Evolutionary conservation across 2,888 invertebrate species (phyloP), one percentile per base, ranked within the genome.

Genomic region (Drosophila diplacantha): DNA sequence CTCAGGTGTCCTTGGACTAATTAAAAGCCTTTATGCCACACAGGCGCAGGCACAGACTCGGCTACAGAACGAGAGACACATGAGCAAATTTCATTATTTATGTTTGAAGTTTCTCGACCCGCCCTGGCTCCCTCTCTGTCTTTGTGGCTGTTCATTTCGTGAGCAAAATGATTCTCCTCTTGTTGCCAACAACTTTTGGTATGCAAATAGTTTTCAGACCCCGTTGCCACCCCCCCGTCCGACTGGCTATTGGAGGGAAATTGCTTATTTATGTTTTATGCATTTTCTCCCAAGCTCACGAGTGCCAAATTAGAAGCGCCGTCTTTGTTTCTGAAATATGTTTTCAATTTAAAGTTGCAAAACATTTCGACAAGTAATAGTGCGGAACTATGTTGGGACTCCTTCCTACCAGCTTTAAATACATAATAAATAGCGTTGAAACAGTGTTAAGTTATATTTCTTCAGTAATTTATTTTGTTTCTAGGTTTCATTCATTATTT

Each of bases 331-430:
- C 50, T 53, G 46, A 76, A 81, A 78, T 79, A 78, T 81, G 81
- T 71, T 79, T 78, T 76, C 71, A 75, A 79, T 79, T 78, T 74
- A 79, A 78, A 81, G 67, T 78, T 78, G 68, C n/a, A 20, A 35
- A 38, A n/a, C 56, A 31, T 37, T 43, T 34, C 53, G 57, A 70
- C 3, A 29, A 18, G 43, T 18, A 44, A 29, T 44, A 29, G 16
- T 12, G 26, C 12, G 12, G 7, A 43, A 29, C 18, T 41, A 26
- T 41, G 24, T 11, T 3, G 5, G 11, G 16, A 16, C 11, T 39
- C 1, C 14, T 5, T 5, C 8, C 8, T 26, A 8, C 3, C 26
- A 29, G 29, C 29, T 11, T 29, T 4, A 18, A 43, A 18, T 43
- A 16, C 14, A 1, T 8, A 14, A n/a, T 20, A 20, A n/a, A n/a